Conservation (phyloP, 2,888 invertebrate species). For the Drosophila niveifrons region DNA sequence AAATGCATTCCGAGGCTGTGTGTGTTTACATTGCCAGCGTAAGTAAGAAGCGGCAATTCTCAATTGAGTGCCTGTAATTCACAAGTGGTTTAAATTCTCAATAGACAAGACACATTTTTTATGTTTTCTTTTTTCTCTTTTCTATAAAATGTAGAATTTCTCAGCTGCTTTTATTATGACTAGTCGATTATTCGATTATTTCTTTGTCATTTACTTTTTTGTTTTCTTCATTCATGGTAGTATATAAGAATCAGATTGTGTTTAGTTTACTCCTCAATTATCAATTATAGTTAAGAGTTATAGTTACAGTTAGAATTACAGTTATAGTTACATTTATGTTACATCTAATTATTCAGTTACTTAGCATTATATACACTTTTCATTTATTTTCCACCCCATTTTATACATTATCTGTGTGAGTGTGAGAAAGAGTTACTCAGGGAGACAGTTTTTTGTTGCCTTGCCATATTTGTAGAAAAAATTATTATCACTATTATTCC, state of each 20-base stretch:
- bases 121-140: slow-evolving; percentile 34
- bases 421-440: slow-evolving; percentile 47
- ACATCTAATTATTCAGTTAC: slow-evolving; percentile 37
- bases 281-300: slow-evolving; percentile 19
- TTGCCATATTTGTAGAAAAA: slow-evolving; percentile 65
- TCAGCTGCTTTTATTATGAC: slow-evolving; percentile 66
- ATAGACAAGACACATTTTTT: slow-evolving; percentile 12
- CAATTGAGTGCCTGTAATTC: slow-evolving; percentile 45
- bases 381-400: slow-evolving; percentile 42
- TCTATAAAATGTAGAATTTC: slow-evolving; percentile 78
- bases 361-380: slow-evolving; percentile 44
- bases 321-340: slow-evolving; percentile 19
- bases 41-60: slow-evolving; percentile 23
- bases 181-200: slow-evolving; percentile 60
- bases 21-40: slow-evolving; percentile 28
- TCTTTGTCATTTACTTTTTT: slow-evolving; percentile 8
- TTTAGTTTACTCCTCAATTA: slow-evolving; percentile 39
- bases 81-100: slow-evolving; percentile 35
- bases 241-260: slow-evolving; percentile 60
- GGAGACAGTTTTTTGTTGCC: slow-evolving; percentile 21
- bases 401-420: slow-evolving; percentile 19
- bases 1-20: slow-evolving; percentile 50
- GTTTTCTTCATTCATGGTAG: background rate
- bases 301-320: slow-evolving; percentile 16
- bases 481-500: slow-evolving; percentile 74